phyloP scores from a whole-genome alignment of 2,888 invertebrate species.

The Xanthorhoe spadicearia region DNA sequence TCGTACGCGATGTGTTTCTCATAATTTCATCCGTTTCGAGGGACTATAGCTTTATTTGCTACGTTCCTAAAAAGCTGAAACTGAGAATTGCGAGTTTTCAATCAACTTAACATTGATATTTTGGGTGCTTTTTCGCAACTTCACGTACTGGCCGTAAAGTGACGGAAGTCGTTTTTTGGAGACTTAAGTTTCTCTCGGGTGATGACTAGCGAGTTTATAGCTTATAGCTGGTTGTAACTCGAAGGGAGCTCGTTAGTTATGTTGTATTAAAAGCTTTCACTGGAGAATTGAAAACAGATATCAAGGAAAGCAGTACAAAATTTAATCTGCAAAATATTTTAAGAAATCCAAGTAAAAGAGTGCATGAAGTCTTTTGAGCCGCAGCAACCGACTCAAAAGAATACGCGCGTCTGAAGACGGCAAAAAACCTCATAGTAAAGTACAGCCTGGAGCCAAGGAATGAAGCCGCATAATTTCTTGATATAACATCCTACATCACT shows the following conservation, averaged over 20 bases:
- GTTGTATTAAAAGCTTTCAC: not conserved
- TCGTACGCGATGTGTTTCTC: constrained; percentile 31
- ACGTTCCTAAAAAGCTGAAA: not conserved
- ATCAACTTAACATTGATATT: not conserved
- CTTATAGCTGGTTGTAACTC: constrained; percentile 2
- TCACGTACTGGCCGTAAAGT: not conserved
- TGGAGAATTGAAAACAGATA: not conserved
- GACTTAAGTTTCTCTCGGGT: not conserved
- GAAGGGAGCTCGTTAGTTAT: not conserved
- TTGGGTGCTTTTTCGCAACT: not conserved
- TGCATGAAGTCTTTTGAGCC: not conserved
- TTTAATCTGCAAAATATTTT: not conserved
- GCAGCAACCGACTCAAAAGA: not conserved
- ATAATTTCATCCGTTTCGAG: constrained; percentile 31
- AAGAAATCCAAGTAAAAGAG: not conserved
- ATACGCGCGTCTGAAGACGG: not conserved
- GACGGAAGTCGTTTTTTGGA: not conserved
- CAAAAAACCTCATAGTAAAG: not conserved
- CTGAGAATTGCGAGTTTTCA: not conserved
- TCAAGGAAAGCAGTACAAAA: not conserved
- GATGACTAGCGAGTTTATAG: constrained; percentile 20
- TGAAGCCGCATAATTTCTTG: constrained; percentile 3
- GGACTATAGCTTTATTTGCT: constrained; percentile 25
- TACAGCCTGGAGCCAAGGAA: not conserved
- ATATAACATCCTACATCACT: not conserved